Conservation (phyloP, 2,888 invertebrate genomes). For the Bhutanitis thaidina region DNA sequence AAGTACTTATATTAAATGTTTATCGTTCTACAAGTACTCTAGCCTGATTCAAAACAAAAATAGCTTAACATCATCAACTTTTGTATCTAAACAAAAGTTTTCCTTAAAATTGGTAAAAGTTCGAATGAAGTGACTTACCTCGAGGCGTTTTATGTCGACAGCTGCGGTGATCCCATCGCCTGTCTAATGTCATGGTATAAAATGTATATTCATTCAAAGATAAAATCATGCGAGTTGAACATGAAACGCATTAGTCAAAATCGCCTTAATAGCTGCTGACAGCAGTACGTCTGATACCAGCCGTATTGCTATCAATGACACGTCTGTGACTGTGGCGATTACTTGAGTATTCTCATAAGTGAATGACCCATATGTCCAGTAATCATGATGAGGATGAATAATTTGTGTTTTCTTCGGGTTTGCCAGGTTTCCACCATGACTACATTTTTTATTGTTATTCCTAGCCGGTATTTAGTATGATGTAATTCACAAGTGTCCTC, state of each 20-base stretch:
- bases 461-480: no score
- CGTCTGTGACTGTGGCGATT: no score
- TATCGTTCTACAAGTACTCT: constrained; percentile 51
- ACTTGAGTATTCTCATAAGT: no score
- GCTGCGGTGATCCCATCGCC: constrained; percentile 71
- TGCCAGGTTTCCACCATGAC: no score
- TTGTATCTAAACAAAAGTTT: constrained; percentile 61
- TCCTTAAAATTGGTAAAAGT: constrained; percentile 70
- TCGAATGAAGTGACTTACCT: constrained; percentile 73
- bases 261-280: no score
- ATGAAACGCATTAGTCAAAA: constrained; percentile 36
- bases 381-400: no score
- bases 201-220: constrained; percentile 60
- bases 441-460: no score
- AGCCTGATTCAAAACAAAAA: constrained; percentile 51
- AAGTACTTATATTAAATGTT: constrained; percentile 40
- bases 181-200: constrained; percentile 63
- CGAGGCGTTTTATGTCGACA: constrained; percentile 63
- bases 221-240: constrained; percentile 41
- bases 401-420: no score
- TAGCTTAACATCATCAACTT: constrained; percentile 55
- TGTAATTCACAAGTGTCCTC: no score
- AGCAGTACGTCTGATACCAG: no score
- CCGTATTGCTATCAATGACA: no score
- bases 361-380: no score